These are phyloP conservation scores for Calephelis virginiensis DNA, from an alignment of 1,140 invertebrate species.

Conservation along the genomic window DNA sequence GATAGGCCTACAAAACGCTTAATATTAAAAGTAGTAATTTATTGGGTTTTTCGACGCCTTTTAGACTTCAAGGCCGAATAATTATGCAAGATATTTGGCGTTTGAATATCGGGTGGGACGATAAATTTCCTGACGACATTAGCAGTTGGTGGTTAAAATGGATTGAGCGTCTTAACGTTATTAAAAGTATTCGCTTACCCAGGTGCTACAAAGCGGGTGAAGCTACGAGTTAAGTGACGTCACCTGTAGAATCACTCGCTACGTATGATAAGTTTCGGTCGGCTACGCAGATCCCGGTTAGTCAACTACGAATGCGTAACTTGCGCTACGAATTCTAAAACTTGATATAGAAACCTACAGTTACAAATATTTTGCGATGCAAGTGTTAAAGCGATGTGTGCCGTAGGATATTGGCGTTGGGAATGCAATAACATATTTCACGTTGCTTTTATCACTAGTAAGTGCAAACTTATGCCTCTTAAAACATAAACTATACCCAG, in stretches of 20 bases:
- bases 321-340: background rate
- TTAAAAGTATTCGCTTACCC: conserved; percentile 21
- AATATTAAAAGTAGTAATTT: conserved; percentile 25
- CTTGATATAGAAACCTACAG: conserved; percentile 16
- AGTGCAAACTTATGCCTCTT: conserved; percentile 43
- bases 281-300: background rate
- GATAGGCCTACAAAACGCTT: conserved; percentile 33
- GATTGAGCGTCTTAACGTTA: conserved; percentile 22
- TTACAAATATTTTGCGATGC: conserved; percentile 40
- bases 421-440: conserved; percentile 15
- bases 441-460: conserved; percentile 31
- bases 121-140: conserved; percentile 27
- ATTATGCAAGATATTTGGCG: too few relatives aligned
- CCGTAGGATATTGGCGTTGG: conserved; percentile 34
- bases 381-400: conserved; percentile 25
- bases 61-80: too few relatives aligned
- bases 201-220: conserved; percentile 16
- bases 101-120: conserved; percentile 49
- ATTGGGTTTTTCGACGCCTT: conserved; percentile 47
- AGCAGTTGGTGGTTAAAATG: conserved; percentile 26
- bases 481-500: conserved; percentile 48
- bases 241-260: background rate
- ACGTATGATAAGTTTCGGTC: background rate
- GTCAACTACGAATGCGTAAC: too few relatives aligned
- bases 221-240: background rate